Conservation (phyloP, 2,888 invertebrate species). For the Patella depressa region DNA sequence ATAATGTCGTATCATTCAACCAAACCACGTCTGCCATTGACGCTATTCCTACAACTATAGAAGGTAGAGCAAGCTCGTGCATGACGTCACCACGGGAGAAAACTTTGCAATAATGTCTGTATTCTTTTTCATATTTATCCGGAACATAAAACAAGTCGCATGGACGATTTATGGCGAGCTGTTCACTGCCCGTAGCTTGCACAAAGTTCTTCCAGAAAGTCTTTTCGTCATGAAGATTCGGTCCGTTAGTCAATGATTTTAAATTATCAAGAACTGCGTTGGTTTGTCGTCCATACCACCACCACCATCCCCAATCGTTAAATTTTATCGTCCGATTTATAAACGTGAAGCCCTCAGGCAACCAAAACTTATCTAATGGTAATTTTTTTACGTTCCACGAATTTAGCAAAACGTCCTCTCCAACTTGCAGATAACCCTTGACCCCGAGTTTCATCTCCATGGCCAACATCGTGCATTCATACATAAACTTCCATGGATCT, state of each 20-base stretch:
- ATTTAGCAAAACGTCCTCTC: constrained; percentile 19
- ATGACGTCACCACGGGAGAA: constrained; percentile 14
- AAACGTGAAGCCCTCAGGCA: neutral
- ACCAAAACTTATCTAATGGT: constrained; percentile 18
- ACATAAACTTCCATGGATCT: constrained; percentile 16
- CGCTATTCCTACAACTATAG: constrained; percentile 5
- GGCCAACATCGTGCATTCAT: constrained; percentile 14
- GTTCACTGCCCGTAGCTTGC: neutral
- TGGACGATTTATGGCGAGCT: constrained; percentile 3
- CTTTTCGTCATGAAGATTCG: constrained; percentile 11
- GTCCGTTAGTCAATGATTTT: neutral
- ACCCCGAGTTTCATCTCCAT: constrained; percentile 16
- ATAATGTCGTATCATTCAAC: constrained; percentile 13
- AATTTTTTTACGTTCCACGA: constrained; percentile 16
- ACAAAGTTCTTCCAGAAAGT: constrained; percentile 13
- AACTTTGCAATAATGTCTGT: constrained; percentile 13
- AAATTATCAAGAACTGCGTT: constrained; percentile 12
- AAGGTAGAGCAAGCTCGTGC: constrained; percentile 6
- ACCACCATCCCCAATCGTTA: constrained; percentile 16
- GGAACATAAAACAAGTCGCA: constrained; percentile 19
- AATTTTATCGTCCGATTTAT: neutral
- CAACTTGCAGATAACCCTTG: constrained; percentile 19
- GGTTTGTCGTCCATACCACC: constrained; percentile 10
- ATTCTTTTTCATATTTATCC: constrained; percentile 8
- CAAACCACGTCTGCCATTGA: constrained; percentile 7